Percentiles rank a stretch among this genome's conserved stretches.
Evolutionary conservation across 2,888 invertebrate species (phyloP).

Genomic region (Polietes domitor): DNA sequence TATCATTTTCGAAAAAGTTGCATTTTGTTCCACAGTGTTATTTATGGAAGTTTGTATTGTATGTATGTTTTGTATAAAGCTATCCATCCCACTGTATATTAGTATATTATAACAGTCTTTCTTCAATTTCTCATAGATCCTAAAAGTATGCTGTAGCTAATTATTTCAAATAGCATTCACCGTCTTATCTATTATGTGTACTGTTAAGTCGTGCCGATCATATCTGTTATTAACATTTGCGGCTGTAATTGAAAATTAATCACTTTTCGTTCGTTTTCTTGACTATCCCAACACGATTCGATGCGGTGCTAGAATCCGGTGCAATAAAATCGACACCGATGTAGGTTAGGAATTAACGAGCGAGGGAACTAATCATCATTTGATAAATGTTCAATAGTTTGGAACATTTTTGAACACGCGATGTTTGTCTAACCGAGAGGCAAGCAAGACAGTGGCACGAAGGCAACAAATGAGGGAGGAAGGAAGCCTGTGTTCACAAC

Average conservation of each 20-base stretch:
- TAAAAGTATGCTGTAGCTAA: not conserved
- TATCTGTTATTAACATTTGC: slow-evolving; percentile 5
- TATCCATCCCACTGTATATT: too few relatives aligned
- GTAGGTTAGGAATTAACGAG: not conserved
- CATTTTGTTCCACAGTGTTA: too few relatives aligned
- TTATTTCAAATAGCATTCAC: not conserved
- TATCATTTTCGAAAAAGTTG: too few relatives aligned
- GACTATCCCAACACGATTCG: not conserved
- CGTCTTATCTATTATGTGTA: not conserved
- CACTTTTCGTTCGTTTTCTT: not conserved
- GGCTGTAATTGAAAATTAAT: slow-evolving; percentile 4
- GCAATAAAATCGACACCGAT: slow-evolving; percentile 1
- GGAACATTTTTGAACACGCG: slow-evolving; percentile 36
- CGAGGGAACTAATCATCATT: slow-evolving; percentile 30
- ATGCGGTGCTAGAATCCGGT: not conserved
- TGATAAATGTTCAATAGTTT: slow-evolving; percentile 32
- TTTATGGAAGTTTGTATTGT: too few relatives aligned
- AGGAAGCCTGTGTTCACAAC: not conserved
- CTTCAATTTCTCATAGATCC: too few relatives aligned
- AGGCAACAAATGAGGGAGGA: not conserved
- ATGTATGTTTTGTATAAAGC: too few relatives aligned
- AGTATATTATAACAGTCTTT: too few relatives aligned
- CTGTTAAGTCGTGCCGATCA: not conserved
- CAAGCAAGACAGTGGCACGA: not conserved
- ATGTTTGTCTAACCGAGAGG: slow-evolving; percentile 22